Conservation (phyloP, 2,797 vertebrate genomes). For the Tauraco hartlaubi region DNA sequence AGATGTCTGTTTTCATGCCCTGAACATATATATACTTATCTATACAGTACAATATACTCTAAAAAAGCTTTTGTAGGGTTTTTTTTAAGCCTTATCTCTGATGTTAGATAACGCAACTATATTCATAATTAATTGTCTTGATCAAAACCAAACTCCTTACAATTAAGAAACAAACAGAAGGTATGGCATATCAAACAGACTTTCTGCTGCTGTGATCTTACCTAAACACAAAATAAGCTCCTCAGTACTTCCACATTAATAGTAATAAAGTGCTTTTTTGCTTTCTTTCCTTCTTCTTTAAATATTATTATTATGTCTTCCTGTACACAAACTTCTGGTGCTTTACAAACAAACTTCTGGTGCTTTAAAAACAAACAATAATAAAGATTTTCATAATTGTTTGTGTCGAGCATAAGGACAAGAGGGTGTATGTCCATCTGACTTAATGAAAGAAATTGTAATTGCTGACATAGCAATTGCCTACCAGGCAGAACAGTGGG, state of each 20-base stretch:
- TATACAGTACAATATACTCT: slow-evolving; percentile 7
- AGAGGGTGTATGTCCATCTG: neutral
- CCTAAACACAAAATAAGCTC: slow-evolving; percentile 51
- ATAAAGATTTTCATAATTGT: neutral
- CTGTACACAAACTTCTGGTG: neutral
- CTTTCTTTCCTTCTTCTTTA: neutral
- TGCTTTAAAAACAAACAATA: neutral
- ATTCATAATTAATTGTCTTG: slow-evolving; percentile 68
- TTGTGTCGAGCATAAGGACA: neutral
- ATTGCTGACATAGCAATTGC: neutral
- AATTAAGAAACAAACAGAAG: slow-evolving; percentile 70
- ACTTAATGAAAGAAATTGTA: neutral
- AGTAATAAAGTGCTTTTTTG: neutral
- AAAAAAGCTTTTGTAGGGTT: slow-evolving; percentile 34
- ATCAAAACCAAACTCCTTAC: slow-evolving; percentile 61
- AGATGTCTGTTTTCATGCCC: slow-evolving; percentile 24
- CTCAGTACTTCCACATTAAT: slow-evolving; percentile 1
- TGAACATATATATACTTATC: slow-evolving; percentile 17
- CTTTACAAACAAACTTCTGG: neutral
- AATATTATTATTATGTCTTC: neutral
- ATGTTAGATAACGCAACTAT: slow-evolving; percentile 42
- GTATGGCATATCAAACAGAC: slow-evolving; percentile 67
- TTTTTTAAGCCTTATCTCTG: slow-evolving; percentile 48
- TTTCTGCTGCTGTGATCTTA: slow-evolving; percentile 61
- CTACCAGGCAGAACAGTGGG: neutral